Percentiles rank a stretch among this genome's conserved stretches.
phyloP scores from a whole-genome alignment of 2,888 invertebrate species.

The Buathra laborator region DNA sequence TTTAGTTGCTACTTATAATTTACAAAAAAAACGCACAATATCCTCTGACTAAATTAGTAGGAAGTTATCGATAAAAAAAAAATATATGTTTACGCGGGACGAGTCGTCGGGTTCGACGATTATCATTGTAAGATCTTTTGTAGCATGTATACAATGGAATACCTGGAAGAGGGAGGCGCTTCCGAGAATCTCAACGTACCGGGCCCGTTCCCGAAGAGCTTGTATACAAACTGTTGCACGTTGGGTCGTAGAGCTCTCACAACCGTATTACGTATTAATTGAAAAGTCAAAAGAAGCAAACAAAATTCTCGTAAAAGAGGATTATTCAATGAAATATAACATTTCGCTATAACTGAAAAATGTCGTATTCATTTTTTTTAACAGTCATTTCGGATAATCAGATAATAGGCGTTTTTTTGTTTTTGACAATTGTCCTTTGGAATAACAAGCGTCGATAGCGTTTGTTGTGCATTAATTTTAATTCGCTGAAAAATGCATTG shows the following conservation, averaged over 20 bases:
- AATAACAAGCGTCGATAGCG: background rate
- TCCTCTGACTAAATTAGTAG: background rate
- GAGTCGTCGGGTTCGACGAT: background rate
- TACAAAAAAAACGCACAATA: background rate
- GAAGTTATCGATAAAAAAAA: background rate
- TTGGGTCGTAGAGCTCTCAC: background rate
- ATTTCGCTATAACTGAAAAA: background rate
- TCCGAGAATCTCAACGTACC: slow-evolving; percentile 29
- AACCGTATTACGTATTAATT: background rate
- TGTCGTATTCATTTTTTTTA: background rate
- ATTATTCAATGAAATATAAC: background rate
- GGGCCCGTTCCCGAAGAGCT: background rate
- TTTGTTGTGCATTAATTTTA: too few species aligned
- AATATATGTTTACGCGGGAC: background rate
- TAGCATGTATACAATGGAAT: background rate
- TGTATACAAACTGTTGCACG: slow-evolving; percentile 12
- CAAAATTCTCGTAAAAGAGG: background rate
- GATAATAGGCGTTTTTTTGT: background rate
- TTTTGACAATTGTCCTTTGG: background rate
- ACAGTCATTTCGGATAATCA: too few species aligned
- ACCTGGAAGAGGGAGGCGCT: background rate
- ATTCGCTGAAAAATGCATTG: too few species aligned
- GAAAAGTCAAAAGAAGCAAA: background rate
- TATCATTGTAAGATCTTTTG: background rate
- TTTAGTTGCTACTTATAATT: background rate